Base-by-base conservation (phyloP, 1,140 invertebrate species). In the Hydropsyche tenuis region DNA sequence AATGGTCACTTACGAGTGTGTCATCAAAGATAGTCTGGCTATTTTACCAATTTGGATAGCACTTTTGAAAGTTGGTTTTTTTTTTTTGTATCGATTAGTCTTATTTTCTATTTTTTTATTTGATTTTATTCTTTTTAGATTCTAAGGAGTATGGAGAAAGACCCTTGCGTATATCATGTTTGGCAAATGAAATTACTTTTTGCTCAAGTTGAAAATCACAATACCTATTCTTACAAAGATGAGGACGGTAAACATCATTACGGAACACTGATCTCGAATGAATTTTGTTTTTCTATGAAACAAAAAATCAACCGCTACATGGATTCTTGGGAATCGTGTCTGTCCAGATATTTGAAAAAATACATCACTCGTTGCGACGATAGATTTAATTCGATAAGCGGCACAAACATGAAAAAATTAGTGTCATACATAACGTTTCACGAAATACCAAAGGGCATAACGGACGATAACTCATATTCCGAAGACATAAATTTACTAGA, bases 1-100 rank as follows among this genome's bases (percentile, higher is more conserved):
- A 27, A 88, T 90, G 79, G 84, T 95, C 23, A 90, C 94, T 37
- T 95, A 96, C 79, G 94, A 96, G 80, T 96, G 94, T 74, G 90
- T 95, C 0, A 90, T 94, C 0, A 90, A 91, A 79, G 95, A 97
- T 82, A 94, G 94, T 81, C 84, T 94, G 65, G 91, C 91, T 79
- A 87, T 94, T 18, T 81, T 97, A 73, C 89, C 92, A 3, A 86
- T 93, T 69, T 93, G 91, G 87, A 84, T 92, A 3, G 87, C 87
- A 14, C 87, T 93, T 63, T 83, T 91, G 71, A 90, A 92, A 84
- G 91, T 91, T 81, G 85, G 79, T 14, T 20, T n/a, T 51, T 4
- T 51, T 5, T 51, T 16, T 14, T 51, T 51, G 9, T 9, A 4
- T 37, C 9, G 20, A 51, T 51, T 51, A 5, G 14, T 51, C 3